These are phyloP conservation scores for Hirudinaria manillensis DNA, from an alignment of 2,888 invertebrate genomes.

Conservation along the genomic window DNA sequence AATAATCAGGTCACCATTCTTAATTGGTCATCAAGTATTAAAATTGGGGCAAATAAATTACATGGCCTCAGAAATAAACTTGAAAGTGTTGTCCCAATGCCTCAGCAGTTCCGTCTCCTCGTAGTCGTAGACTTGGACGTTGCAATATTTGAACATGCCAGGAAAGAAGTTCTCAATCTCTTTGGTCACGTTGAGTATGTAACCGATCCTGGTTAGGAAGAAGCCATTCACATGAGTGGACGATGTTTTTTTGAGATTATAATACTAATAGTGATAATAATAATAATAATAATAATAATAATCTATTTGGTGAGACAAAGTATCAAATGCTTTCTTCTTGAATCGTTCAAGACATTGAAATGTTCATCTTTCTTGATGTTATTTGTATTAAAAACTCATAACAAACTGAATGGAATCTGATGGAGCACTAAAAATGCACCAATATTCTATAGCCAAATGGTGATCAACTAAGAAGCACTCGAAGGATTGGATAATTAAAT, in stretches of 20 bases:
- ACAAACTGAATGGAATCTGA: not conserved
- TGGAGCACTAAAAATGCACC: not conserved
- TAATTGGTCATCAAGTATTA: too few relatives aligned
- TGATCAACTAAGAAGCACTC: too few relatives aligned
- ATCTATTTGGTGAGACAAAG: too few relatives aligned
- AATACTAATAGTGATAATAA: too few relatives aligned
- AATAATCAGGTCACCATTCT: too few relatives aligned
- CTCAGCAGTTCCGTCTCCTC: slow-evolving; percentile 91
- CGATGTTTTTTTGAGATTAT: too few relatives aligned
- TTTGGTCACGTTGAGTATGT: slow-evolving; percentile 92
- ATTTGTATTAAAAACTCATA: not conserved
- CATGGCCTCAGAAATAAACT: slow-evolving; percentile 85
- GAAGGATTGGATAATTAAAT: too few relatives aligned
- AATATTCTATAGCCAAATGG: too few relatives aligned
- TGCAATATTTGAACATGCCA: slow-evolving; percentile 88
- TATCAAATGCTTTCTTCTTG: too few relatives aligned
- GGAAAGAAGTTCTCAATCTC: slow-evolving; percentile 99
- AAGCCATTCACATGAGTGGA: not conserved
- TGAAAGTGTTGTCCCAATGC: slow-evolving; percentile 95
- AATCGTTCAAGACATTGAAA: too few relatives aligned
- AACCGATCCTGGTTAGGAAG: slow-evolving; percentile 67
- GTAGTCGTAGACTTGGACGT: slow-evolving; percentile 92
- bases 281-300: too few relatives aligned
- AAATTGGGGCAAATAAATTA: slow-evolving; percentile 45
- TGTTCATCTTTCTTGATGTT: too few relatives aligned